A percentile compares a stretch with the other conserved stretches of the same genome.
Evolutionary conservation across 2,113 vertebrate species (phyloP).

Genomic region (Podilymbus podiceps): DNA sequence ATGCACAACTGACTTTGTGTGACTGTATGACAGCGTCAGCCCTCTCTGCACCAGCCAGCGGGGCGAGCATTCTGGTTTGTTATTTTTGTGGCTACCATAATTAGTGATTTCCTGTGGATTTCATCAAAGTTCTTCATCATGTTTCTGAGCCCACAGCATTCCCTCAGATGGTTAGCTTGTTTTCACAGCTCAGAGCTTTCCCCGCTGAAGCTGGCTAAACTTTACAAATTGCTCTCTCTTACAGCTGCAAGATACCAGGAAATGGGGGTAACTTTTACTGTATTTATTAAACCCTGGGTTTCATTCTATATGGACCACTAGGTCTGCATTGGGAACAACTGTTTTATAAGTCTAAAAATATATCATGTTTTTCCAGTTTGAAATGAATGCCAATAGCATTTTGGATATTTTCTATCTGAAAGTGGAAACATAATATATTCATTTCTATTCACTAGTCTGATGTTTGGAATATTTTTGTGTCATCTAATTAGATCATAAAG

Average conservation of each 20-base stretch:
- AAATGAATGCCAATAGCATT: background rate
- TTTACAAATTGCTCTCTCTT: background rate
- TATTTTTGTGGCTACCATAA: background rate
- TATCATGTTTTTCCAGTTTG: background rate
- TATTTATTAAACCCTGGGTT: background rate
- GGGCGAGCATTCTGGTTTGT: background rate
- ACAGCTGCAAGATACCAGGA: background rate
- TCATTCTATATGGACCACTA: background rate
- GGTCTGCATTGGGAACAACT: background rate
- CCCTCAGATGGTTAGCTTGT: background rate
- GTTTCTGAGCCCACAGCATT: background rate
- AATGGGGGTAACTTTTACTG: background rate
- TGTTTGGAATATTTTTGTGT: background rate
- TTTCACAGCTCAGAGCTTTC: conserved; percentile 2
- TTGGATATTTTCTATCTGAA: background rate
- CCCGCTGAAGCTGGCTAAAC: background rate
- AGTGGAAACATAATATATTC: background rate
- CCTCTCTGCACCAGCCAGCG: background rate
- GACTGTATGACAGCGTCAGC: background rate
- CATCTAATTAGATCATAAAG: background rate
- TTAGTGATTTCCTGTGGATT: conserved; percentile 29
- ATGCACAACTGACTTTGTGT: background rate
- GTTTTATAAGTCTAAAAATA: background rate
- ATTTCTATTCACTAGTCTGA: background rate
- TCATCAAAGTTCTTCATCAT: background rate